These are phyloP conservation scores for Macrocentrus cingulum DNA, from an alignment of 1,140 invertebrate genomes.

Conservation along the genomic window DNA sequence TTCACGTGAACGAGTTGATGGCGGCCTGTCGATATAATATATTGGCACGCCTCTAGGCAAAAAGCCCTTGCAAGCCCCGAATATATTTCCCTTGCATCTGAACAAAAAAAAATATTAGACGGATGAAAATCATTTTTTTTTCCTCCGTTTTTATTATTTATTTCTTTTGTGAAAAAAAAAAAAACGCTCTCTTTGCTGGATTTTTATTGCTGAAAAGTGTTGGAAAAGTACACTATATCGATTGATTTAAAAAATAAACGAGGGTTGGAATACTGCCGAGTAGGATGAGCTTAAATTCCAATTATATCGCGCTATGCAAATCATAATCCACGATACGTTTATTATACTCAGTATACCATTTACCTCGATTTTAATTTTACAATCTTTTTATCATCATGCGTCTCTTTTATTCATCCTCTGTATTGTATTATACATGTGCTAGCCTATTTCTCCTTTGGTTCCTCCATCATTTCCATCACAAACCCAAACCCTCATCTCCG, in stretches of 20 bases:
- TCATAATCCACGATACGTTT: slow-evolving; percentile 34
- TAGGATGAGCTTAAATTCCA: slow-evolving; percentile 42
- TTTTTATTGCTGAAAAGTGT: too few relatives aligned
- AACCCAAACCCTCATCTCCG: slow-evolving; percentile 9
- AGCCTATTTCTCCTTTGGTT: background rate
- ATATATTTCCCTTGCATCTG: background rate
- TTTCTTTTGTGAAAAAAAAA: too few relatives aligned
- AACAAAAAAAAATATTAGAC: too few relatives aligned
- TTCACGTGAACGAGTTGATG: slow-evolving; percentile 20
- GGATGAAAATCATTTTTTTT: background rate
- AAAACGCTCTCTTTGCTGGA: too few relatives aligned
- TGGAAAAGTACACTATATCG: too few relatives aligned
- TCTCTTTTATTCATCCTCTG: background rate
- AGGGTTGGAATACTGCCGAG: slow-evolving; percentile 20
- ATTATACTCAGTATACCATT: slow-evolving; percentile 25
- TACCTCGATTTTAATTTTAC: slow-evolving; percentile 27
- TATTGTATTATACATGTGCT: background rate
- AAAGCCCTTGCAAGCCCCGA: slow-evolving; percentile 5
- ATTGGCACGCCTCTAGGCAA: slow-evolving; percentile 24
- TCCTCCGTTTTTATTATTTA: background rate
- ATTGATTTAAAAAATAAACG: too few relatives aligned
- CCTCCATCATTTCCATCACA: background rate
- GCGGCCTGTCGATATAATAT: slow-evolving; percentile 28
- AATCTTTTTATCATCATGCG: slow-evolving; percentile 11
- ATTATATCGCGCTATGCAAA: slow-evolving; percentile 38